Conservation (phyloP, 2,797 vertebrate genomes). For the Alca torda region DNA sequence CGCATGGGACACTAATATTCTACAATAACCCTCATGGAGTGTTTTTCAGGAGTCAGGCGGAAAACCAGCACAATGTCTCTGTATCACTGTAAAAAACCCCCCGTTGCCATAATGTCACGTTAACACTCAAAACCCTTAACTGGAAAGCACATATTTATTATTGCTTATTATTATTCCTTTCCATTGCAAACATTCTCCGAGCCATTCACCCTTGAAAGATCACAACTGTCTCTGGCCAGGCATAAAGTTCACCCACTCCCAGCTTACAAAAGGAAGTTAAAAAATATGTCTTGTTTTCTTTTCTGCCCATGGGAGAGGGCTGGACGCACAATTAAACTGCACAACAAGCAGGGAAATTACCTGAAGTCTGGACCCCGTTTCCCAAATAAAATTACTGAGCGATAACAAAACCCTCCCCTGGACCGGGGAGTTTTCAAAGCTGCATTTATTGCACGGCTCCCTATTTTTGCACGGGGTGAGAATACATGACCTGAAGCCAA, state of each 20-base stretch:
- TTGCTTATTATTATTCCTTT: not conserved
- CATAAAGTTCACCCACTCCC: not conserved
- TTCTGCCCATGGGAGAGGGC: not conserved
- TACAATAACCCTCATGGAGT: not conserved
- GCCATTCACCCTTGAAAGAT: not conserved
- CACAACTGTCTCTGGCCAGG: not conserved
- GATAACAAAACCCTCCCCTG: not conserved
- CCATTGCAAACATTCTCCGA: not conserved
- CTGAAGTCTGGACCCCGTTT: not conserved
- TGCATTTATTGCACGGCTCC: not conserved
- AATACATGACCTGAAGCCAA: not conserved
- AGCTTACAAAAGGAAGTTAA: conserved; percentile 6
- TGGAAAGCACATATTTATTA: not conserved
- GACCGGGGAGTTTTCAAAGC: not conserved
- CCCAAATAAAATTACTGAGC: not conserved
- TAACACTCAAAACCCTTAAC: not conserved
- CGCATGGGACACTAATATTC: not conserved
- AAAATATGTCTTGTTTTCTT: not conserved
- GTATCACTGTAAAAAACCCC: accelerated
- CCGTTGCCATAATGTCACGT: accelerated
- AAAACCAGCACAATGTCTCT: not conserved
- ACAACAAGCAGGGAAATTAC: conserved; percentile 32
- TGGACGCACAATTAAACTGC: not conserved
- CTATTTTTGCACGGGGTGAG: not conserved
- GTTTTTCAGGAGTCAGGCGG: not conserved